Conservation (phyloP, 2,797 vertebrate genomes). For the Sebastiscus albofasciatus region DNA sequence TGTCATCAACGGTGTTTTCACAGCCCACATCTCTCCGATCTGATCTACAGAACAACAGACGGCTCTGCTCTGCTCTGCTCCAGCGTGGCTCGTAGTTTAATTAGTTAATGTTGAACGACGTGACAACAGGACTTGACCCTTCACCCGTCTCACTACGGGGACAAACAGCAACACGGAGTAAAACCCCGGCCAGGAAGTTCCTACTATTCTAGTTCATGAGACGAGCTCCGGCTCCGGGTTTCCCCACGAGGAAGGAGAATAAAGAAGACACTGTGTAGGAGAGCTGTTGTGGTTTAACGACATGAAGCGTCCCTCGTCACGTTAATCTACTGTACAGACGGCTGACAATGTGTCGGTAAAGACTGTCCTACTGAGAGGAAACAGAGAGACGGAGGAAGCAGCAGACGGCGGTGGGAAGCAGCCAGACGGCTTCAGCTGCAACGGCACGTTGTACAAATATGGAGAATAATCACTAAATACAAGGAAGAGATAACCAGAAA, state of each 20-base stretch:
- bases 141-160: slow-evolving; percentile 42
- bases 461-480: not conserved
- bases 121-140: slow-evolving; percentile 59
- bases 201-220: slow-evolving; percentile 43
- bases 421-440: slow-evolving; percentile 14
- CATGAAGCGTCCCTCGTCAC: not conserved
- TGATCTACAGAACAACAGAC: not conserved
- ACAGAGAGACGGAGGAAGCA: not conserved
- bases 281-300: not conserved
- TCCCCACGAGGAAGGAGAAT: slow-evolving; percentile 3
- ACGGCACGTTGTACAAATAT: not conserved
- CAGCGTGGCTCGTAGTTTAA: not conserved
- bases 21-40: not conserved
- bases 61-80: not conserved
- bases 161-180: slow-evolving; percentile 49
- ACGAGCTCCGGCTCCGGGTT: not conserved
- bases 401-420: not conserved
- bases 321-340: not conserved
- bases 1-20: slow-evolving; percentile 14
- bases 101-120: slow-evolving; percentile 36
- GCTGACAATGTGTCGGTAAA: not conserved
- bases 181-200: slow-evolving; percentile 53
- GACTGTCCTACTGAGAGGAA: slow-evolving; percentile 15
- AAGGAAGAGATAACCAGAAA: not conserved
- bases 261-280: not conserved